Conservation (phyloP, 2,113 vertebrate species). For the Holacanthus passer region DNA sequence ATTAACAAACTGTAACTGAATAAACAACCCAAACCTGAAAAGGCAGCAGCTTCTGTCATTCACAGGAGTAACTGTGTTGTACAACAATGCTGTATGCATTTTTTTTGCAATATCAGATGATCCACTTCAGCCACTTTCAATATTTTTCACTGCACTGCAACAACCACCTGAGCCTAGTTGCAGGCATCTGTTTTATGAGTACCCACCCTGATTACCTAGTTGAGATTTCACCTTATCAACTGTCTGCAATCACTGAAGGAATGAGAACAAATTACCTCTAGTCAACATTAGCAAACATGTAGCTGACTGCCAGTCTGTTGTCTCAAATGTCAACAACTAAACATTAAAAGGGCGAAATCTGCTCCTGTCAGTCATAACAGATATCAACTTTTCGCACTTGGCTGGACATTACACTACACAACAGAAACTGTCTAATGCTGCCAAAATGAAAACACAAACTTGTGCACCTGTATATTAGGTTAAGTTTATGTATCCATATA, state of each 20-base stretch:
- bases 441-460: constrained; percentile 1
- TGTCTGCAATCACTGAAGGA: constrained; percentile 2
- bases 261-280: not conserved
- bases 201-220: not conserved
- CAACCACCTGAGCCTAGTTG: not conserved
- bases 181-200: not conserved
- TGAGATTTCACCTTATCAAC: not conserved
- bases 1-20: not conserved
- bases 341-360: not conserved
- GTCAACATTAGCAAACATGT: not conserved
- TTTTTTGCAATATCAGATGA: not conserved
- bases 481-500: not conserved
- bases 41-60: not conserved
- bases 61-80: not conserved
- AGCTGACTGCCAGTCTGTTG: not conserved
- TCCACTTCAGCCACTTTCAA: not conserved
- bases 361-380: not conserved
- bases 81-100: not conserved
- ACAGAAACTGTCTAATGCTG: not conserved
- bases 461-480: not conserved
- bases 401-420: not conserved
- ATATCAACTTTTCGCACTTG: not conserved
- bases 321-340: not conserved
- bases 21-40: not conserved
- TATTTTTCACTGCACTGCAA: not conserved